These are phyloP conservation scores for Caenorhabditis brenneri DNA, from an alignment of 1,140 invertebrate species.

Conservation along the genomic window DNA sequence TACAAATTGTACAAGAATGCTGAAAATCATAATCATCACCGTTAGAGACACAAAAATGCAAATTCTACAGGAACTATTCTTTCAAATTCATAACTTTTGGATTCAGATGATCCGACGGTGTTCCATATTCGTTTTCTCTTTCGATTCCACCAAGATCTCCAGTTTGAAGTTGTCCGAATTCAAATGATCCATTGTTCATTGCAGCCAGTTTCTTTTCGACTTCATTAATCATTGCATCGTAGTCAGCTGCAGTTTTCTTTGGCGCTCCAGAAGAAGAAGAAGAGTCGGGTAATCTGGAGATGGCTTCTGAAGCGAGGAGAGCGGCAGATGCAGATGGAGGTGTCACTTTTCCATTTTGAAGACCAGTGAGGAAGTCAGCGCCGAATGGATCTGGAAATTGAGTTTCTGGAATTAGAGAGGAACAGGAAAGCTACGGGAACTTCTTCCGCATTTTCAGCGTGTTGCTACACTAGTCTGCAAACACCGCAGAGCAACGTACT, in stretches of 20 bases:
- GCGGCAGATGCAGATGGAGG: not conserved
- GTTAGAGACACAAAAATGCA: not conserved
- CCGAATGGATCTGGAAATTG: conserved; percentile 47
- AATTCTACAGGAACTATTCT: not conserved
- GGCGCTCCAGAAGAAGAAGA: not conserved
- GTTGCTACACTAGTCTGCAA: too few relatives aligned
- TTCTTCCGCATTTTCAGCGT: too few relatives aligned
- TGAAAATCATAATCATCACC: not conserved
- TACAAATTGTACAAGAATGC: not conserved
- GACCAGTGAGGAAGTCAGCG: conserved; percentile 29
- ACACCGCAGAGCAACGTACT: too few relatives aligned
- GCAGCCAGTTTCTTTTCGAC: conserved; percentile 15
- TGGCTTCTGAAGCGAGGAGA: conserved; percentile 9
- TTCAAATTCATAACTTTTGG: conserved; percentile 33
- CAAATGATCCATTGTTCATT: conserved; percentile 24
- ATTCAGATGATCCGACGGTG: conserved; percentile 36
- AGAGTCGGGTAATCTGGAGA: not conserved
- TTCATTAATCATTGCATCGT: conserved; percentile 47
- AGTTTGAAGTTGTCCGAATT: conserved; percentile 14
- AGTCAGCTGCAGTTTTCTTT: conserved; percentile 30
- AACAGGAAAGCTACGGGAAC: too few relatives aligned
- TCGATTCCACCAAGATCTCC: conserved; percentile 6
- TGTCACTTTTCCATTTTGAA: not conserved
- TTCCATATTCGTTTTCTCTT: conserved; percentile 46
- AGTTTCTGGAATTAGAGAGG: too few relatives aligned